Evolutionary conservation across 2,888 invertebrate genomes (phyloP).

Genomic region (Megalurothrips usitatus): DNA sequence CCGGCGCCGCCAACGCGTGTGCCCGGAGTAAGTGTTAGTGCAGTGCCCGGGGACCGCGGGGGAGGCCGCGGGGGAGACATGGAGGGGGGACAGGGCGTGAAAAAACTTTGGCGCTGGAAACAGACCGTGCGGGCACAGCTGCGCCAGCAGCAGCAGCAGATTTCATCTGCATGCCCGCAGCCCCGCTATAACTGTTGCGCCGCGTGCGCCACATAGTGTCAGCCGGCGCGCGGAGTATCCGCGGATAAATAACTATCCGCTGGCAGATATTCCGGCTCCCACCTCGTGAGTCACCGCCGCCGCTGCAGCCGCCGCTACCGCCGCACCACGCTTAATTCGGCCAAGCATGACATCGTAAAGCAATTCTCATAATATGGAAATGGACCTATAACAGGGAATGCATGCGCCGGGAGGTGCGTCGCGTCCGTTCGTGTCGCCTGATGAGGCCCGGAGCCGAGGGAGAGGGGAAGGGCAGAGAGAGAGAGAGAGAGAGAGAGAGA

Average conservation of each 20-base stretch:
- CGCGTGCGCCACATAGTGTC: too few species aligned
- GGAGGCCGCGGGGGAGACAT: background rate
- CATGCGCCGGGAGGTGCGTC: background rate
- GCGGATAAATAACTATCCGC: background rate
- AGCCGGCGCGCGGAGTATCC: background rate
- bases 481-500: background rate
- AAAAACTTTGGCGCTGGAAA: background rate
- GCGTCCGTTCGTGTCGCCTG: background rate
- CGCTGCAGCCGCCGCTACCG: background rate
- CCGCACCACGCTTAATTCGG: conserved; percentile 16
- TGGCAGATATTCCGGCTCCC: background rate
- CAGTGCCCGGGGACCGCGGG: too few species aligned
- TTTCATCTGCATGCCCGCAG: too few species aligned
- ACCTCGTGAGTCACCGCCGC: background rate
- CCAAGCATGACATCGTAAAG: conserved; percentile 17
- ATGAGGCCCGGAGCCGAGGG: background rate
- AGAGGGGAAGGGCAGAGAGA: background rate
- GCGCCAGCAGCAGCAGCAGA: too few species aligned
- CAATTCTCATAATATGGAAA: conserved; percentile 27
- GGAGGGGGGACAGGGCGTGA: background rate
- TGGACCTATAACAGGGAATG: background rate
- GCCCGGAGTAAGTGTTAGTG: too few species aligned
- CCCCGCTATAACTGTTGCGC: too few species aligned
- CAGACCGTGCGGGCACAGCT: too few species aligned
- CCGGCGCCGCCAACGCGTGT: too few species aligned